Base-by-base conservation (phyloP, 2,797 vertebrate genomes). In the Steatocranus sp. region DNA sequence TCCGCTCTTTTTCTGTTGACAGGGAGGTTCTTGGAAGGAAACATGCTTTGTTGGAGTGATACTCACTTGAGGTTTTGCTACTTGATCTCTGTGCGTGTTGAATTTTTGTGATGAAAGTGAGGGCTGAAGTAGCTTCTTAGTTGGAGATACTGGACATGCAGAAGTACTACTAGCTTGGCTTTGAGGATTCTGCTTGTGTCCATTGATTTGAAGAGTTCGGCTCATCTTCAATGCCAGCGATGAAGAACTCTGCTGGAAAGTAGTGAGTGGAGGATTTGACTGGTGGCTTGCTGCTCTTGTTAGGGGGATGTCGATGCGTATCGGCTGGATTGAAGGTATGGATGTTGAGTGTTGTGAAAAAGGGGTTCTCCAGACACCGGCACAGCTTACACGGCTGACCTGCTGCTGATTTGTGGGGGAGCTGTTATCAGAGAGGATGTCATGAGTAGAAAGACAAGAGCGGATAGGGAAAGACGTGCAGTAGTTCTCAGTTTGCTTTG, bases 301-400 rank as follows among this genome's bases (percentile, higher is more conserved):
- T 78, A 95, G 27, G 4, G 95, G 95, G 80, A 96, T 93, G 87
- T 96, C 94, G 2, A 96, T 95, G 36, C 95, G 94, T 27, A 92
- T 87, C 0, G 95, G 95, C 87, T 95, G 95, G 27, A 78, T 38
- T 2, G 91, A 91, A 1, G 93, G 91, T 10, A 95, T 79, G 0
- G 90, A 89, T 46, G 95, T 83, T 0, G 95, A 86, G 20, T 95
- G 95, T 75, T 94, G 94, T 0, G 91, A 41, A 8, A 96, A 93
- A 1, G 98, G 97, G 5, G 97, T 96, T 88, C 97, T 98, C 98
- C 97, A 99, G 2, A 97, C 93, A 5, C 96, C 96, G 4, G 97
- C 96, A 3, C 96, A 94, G 4, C 96, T 97, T 76, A 93, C 96
- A 43, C 89, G 94, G 9, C 91, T 90, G n/a, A 93, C 91, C 0